These are phyloP conservation scores for Lasioglossum calceatum DNA, from an alignment of 2,888 invertebrate genomes.

Conservation along the genomic window DNA sequence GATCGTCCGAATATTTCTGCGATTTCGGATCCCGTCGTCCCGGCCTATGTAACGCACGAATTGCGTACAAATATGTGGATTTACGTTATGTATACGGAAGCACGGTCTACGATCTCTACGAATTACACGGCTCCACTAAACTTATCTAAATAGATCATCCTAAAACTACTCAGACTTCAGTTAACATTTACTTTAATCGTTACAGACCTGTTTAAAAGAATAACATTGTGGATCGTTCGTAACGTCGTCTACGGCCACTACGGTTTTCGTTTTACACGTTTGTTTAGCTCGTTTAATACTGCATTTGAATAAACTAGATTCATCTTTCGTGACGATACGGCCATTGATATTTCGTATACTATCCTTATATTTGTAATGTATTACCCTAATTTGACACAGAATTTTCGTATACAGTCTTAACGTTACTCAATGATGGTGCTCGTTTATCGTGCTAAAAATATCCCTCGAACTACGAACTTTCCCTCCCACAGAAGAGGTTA, in stretches of 20 bases:
- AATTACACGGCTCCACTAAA: conserved; percentile 56
- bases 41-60: conserved; percentile 49
- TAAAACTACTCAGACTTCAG: conserved; percentile 78
- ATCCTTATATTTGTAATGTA: conserved; percentile 57
- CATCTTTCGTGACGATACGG: conserved; percentile 44
- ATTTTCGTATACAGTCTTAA: conserved; percentile 80
- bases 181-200: conserved; percentile 72
- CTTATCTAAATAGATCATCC: conserved; percentile 63
- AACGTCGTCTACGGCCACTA: conserved; percentile 68
- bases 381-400: conserved; percentile 79
- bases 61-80: conserved; percentile 63
- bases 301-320: conserved; percentile 60
- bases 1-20: conserved; percentile 22
- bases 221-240: conserved; percentile 70
- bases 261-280: conserved; percentile 43
- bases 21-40: not conserved
- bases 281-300: conserved; percentile 57
- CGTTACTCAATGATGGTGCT: conserved; percentile 73
- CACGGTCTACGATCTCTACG: conserved; percentile 75
- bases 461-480: conserved; percentile 67
- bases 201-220: conserved; percentile 73
- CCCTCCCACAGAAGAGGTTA: conserved; percentile 24
- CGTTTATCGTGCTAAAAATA: conserved; percentile 74
- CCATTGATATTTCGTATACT: conserved; percentile 58
- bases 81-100: conserved; percentile 72